Percentiles rank a stretch among this genome's conserved stretches.
phyloP scores from a whole-genome alignment of 2,888 invertebrate species.

The Dasypolia templi region DNA sequence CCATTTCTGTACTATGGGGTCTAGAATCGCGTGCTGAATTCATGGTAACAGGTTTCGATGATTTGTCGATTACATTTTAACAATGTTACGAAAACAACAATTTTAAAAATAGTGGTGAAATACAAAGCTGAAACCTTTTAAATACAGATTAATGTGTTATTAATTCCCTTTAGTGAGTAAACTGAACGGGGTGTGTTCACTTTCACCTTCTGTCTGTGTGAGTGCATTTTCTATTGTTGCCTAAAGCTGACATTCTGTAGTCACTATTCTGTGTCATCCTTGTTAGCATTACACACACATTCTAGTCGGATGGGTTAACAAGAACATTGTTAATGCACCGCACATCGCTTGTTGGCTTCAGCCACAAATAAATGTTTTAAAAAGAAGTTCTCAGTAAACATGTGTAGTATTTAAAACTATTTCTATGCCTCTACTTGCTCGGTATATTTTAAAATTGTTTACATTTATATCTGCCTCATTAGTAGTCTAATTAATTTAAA shows the following conservation, averaged over 20 bases:
- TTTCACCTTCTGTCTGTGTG: too few species aligned
- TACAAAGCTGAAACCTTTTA: too few species aligned
- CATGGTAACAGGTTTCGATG: too few species aligned
- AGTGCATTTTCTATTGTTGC: background rate
- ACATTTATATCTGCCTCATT: background rate
- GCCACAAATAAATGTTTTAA: constrained; percentile 30
- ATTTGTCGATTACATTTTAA: too few species aligned
- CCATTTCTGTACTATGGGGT: too few species aligned
- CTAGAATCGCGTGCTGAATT: too few species aligned
- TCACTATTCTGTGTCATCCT: background rate
- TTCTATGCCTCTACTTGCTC: background rate
- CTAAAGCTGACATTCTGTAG: background rate
- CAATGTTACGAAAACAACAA: too few species aligned
- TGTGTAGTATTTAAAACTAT: constrained; percentile 26
- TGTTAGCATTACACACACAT: constrained; percentile 21
- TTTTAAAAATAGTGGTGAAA: too few species aligned
- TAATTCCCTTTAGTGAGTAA: too few species aligned
- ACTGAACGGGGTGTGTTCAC: too few species aligned
- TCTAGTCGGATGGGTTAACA: constrained; percentile 28
- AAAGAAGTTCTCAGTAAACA: constrained; percentile 28
- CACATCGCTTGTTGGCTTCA: constrained; percentile 28
- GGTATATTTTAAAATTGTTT: background rate
- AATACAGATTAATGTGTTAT: too few species aligned
- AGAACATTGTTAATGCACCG: constrained; percentile 53
- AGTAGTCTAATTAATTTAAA: background rate